Base-by-base conservation (phyloP, 2,797 vertebrate genomes). In the Morus bassanus region DNA sequence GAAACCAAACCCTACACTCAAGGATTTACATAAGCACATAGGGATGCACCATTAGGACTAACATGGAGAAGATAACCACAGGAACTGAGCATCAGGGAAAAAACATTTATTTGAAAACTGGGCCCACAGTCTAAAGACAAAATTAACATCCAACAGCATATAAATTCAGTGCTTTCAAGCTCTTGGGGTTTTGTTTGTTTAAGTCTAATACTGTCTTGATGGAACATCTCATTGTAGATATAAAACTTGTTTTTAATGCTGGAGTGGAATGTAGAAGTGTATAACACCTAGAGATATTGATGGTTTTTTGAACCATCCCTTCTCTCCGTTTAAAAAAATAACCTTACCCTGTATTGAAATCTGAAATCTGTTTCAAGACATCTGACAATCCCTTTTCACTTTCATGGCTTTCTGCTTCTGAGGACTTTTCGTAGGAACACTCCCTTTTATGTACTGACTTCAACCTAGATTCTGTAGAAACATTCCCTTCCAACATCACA, bases 311-410 rank as follows among this genome's bases (percentile, higher is more conserved):
- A 85, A 77, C 7, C 5, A 43, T 15, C 6, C 7, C 14, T 74
- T 72, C 43, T 54, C 31, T 85, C 31, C 3, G 46, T 21, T 79
- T 43, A 61, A 53, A 68, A 67, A 48, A 45, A 69, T 60, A 78
- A 59, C 7, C 88, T 93, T 95, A 98, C 98, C 97, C 90, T 93
- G 28, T 74, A 80, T 4, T 90, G 72, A 18, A 64, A 94, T 96
- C 79, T 64, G 88, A 91, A 93, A 85, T 72, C 3, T 78, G 45
- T 63, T 96, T 91, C 12, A 31, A 41, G 82, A 43, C 73, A 92
- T 81, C 59, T 91, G 80, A 93, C 13, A 8, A 70, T 12, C 5
- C 31, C 33, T 96, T 91, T 60, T 79, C 90, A 56, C 60, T 89
- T 93, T 48, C 77, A 93, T 3, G 77, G 51, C 6, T 74, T 85